Conservation (phyloP, 2,888 invertebrate genomes). For the Nomada fucata region DNA sequence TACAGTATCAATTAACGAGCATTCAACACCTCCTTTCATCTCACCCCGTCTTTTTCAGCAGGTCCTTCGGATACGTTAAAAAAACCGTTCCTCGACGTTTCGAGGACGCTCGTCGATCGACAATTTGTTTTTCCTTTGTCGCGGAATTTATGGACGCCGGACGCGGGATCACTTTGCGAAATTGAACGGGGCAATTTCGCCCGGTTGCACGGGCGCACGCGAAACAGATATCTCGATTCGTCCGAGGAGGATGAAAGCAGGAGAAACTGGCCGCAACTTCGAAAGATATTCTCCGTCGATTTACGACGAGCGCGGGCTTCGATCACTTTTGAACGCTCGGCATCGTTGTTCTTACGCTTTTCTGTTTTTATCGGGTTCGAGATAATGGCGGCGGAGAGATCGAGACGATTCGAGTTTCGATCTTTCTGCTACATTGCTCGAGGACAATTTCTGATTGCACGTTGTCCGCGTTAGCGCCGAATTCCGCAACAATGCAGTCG, state of each 20-base stretch:
- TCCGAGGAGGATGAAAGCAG: slow-evolving; percentile 14
- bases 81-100: slow-evolving; percentile 24
- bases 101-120: slow-evolving; percentile 34
- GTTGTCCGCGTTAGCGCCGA: neutral
- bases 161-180: slow-evolving; percentile 70
- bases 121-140: slow-evolving; percentile 66
- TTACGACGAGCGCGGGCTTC: slow-evolving; percentile 25
- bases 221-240: neutral
- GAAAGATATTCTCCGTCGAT: slow-evolving; percentile 59
- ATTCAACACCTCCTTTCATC: slow-evolving; percentile 15
- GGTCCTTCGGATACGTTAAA: slow-evolving; percentile 22
- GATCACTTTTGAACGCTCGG: too few relatives aligned
- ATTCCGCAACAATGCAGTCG: neutral
- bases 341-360: too few relatives aligned
- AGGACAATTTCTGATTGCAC: neutral
- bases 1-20: slow-evolving; percentile 36
- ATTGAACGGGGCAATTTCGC: slow-evolving; percentile 74
- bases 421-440: neutral
- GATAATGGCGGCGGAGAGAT: too few relatives aligned
- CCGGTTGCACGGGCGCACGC: slow-evolving; percentile 33
- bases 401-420: too few relatives aligned
- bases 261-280: slow-evolving; percentile 36
- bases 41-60: too few relatives aligned
- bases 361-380: too few relatives aligned
- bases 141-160: slow-evolving; percentile 69